Percentiles rank a stretch among this genome's conserved stretches.
Evolutionary conservation across 2,113 vertebrate genomes (phyloP).

Genomic region (Pseudopipra pipra): DNA sequence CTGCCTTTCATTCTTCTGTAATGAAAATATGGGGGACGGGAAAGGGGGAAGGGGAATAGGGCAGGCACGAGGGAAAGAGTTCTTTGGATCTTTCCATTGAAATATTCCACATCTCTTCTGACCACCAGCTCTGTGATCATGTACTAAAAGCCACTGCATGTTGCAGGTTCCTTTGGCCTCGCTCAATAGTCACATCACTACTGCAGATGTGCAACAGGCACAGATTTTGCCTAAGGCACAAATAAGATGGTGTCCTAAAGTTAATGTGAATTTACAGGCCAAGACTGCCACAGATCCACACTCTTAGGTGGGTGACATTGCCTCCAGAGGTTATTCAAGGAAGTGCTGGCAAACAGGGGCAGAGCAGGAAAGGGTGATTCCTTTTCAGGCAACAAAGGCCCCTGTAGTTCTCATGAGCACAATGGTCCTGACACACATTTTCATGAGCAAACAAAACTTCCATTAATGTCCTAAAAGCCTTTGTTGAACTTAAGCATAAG

Average conservation of each 20-base stretch:
- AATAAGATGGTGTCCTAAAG: not conserved
- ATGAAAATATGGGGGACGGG: not conserved
- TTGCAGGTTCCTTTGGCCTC: not conserved
- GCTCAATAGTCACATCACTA: not conserved
- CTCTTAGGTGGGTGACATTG: not conserved
- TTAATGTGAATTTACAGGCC: not conserved
- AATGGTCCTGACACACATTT: not conserved
- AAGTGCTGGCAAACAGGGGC: not conserved
- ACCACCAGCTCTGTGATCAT: not conserved
- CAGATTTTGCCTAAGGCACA: not conserved
- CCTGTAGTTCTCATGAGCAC: not conserved
- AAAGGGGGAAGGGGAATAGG: fast-evolving
- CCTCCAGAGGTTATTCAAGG: not conserved
- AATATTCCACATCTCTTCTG: not conserved
- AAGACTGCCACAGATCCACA: not conserved
- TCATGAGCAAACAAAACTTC: not conserved
- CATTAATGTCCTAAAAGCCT: not conserved
- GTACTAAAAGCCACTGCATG: not conserved
- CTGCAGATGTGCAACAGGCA: not conserved
- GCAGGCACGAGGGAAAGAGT: not conserved
- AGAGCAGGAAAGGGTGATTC: not conserved
- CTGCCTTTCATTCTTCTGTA: not conserved
- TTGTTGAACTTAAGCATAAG: not conserved
- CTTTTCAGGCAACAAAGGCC: not conserved
- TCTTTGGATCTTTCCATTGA: not conserved